Evolutionary conservation across 2,113 vertebrate species (phyloP), one percentile per base, ranked within the genome.

Genomic region (Athene noctua): DNA sequence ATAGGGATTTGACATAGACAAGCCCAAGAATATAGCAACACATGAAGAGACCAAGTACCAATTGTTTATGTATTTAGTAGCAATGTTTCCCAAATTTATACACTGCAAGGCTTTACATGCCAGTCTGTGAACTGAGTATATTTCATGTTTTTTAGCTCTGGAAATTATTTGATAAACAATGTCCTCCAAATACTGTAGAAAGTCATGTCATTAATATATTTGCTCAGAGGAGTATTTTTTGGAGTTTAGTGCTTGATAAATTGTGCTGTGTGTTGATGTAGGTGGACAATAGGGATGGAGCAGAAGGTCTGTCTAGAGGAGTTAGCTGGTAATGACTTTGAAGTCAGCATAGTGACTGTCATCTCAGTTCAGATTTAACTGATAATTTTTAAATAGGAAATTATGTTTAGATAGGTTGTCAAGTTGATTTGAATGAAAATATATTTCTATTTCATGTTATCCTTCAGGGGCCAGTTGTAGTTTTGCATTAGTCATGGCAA

Each of bases 391-490:
- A 74, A 93, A 88, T 83, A 66, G 14, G 70, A 82, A 81, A 73
- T 88, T 36, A 46, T 90, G 52, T 93, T 91, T 91, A 91, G 34
- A 10, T 57, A 77, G 59, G 38, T 79, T 91, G 84, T 85, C 89
- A 80, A 57, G 61, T 67, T 94, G 82, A 90, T 91, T 84, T 80
- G 74, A 92, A 70, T 82, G 59, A 80, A 91, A 86, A 87, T 65
- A 54, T 62, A 63, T 79, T 83, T 91, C 49, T 77, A 5, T 95
- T 94, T 80, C 73, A 72, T 85, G 66, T 95, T 80, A 65, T 91
- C 58, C 83, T 88, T 93, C 44, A 73, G 91, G 81, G 86, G 57
- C n/a, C 66, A 44, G 2, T 77, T 88, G 84, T 88, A 85, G 42
- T 62, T 89, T 36, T 42, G 25, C 16, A 26, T 79, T n/a, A 90